Percentiles rank a stretch among this genome's conserved stretches.
Evolutionary conservation across 2,797 vertebrate species (phyloP).

Genomic region (Xyrichtys novacula): DNA sequence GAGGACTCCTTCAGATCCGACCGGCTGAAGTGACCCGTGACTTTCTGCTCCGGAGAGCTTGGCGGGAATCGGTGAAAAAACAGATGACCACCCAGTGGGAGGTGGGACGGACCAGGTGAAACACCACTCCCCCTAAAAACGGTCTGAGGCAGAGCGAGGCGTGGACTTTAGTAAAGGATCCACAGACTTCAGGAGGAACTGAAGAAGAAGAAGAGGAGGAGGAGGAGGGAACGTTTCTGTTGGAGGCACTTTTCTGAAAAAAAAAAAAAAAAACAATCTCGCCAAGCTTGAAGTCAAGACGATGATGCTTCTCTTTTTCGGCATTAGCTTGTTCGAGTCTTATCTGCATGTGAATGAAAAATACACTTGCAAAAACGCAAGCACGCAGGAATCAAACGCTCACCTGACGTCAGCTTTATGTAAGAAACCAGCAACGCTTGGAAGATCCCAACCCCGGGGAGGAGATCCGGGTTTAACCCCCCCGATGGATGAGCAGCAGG

Average conservation of each 20-base stretch:
- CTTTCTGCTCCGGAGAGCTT: not conserved
- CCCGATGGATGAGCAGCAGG: no score
- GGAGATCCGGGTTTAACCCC: no score
- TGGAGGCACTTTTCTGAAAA: constrained; percentile 69
- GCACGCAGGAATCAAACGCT: constrained; percentile 35
- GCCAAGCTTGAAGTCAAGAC: constrained; percentile 57
- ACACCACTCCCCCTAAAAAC: constrained; percentile 8
- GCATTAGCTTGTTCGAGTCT: constrained; percentile 73
- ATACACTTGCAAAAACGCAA: constrained; percentile 42
- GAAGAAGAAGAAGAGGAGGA: not conserved
- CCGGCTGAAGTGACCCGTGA: constrained; percentile 84
- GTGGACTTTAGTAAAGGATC: constrained; percentile 10
- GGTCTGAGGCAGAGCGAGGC: constrained; percentile 11
- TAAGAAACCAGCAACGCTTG: constrained; percentile 39
- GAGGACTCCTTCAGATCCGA: constrained; percentile 95
- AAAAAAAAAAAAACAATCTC: no score
- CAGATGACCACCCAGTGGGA: not conserved
- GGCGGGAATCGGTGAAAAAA: constrained; percentile 11
- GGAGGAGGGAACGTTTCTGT: constrained; percentile 30
- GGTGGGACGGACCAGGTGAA: constrained; percentile 20
- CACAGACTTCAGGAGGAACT: not conserved
- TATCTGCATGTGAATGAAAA: constrained; percentile 68
- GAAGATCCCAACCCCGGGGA: no score
- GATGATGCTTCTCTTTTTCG: constrained; percentile 43
- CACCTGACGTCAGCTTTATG: constrained; percentile 47